Conservation (phyloP, 1,140 invertebrate species). For the Eupeodes corollae region DNA sequence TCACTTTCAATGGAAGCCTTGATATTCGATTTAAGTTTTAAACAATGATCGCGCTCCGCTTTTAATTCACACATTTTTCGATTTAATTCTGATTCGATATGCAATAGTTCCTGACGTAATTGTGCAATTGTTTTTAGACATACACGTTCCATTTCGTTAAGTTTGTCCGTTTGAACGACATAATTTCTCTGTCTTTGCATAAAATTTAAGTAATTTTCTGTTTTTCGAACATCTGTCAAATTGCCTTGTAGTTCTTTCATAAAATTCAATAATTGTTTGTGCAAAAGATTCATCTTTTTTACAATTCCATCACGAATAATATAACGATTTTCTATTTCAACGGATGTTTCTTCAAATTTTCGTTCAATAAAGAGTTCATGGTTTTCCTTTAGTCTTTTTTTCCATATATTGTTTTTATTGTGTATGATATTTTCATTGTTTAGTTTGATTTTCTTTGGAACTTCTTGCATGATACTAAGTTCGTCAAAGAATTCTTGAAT, state of each 20-base stretch:
- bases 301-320: conserved; percentile 20
- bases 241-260: conserved; percentile 19
- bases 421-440: conserved; percentile 29
- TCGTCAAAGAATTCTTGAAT: conserved; percentile 25
- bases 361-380: conserved; percentile 25
- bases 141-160: conserved; percentile 18
- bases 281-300: conserved; percentile 17
- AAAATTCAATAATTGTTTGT: conserved; percentile 20
- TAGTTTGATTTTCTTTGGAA: conserved; percentile 15
- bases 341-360: conserved; percentile 23
- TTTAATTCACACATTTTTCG: conserved; percentile 19
- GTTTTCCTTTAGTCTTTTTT: conserved; percentile 17
- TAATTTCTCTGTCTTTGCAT: conserved; percentile 25
- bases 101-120: conserved; percentile 16
- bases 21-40: conserved; percentile 24
- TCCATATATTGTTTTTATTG: conserved; percentile 18
- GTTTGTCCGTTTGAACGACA: conserved; percentile 16
- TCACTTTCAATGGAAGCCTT: conserved; percentile 19
- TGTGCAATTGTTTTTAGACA: conserved; percentile 9
- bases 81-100: conserved; percentile 19
- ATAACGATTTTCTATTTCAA: conserved; percentile 24
- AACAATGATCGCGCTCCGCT: conserved; percentile 24
- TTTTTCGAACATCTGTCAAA: conserved; percentile 24
- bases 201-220: conserved; percentile 19
- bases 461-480: conserved; percentile 17